Base-by-base conservation (phyloP, 2,797 vertebrate genomes). In the Menidia menidia region DNA sequence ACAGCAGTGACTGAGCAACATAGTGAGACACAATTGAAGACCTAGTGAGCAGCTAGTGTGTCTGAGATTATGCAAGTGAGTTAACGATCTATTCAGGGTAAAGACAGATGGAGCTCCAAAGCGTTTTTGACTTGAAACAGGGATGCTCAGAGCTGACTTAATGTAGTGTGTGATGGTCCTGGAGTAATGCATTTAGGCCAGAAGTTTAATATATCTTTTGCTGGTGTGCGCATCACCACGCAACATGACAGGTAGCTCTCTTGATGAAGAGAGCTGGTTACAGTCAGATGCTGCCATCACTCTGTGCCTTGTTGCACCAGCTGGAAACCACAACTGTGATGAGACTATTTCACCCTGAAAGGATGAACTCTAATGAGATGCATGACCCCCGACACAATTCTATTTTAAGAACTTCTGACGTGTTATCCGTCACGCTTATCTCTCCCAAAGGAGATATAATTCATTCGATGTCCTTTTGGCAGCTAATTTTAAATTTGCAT, bases 201-300 rank as follows among this genome's bases (percentile, higher is more conserved):
- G 30, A 60, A 60, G 58, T 60, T 33, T 30, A 25, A 31, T 31
- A 16, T n/a, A 41, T 44, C 13, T 32, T 32, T 60, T 30, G 0
- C 42, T 60, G 58, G 25, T 33, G 31, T 33, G 33, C 9, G 16
- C 53, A 55, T 55, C 53, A 55, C 31, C 53, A 60, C n/a, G 58
- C 33, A 25, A 52, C 39, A 51, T 42, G 19, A 30, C 39, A 42
- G 19, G 31, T 52, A 52, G 13, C 25, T 25, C 25, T 10, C 32
- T 41, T 25, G 12, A 4, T 32, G 30, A 7, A 55, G 30, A 35
- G 14, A 25, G 30, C 19, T 6, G 9, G 31, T 12, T 33, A 41
- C 30, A n/a, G 41, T 35, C 6, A 32, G 31, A 15, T 65, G 42
- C 6, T 31, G 15, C 14, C 31, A 43, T 5, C 43, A 30, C 25